phyloP scores from a whole-genome alignment of 2,113 vertebrate species.

The Mobula birostris region DNA sequence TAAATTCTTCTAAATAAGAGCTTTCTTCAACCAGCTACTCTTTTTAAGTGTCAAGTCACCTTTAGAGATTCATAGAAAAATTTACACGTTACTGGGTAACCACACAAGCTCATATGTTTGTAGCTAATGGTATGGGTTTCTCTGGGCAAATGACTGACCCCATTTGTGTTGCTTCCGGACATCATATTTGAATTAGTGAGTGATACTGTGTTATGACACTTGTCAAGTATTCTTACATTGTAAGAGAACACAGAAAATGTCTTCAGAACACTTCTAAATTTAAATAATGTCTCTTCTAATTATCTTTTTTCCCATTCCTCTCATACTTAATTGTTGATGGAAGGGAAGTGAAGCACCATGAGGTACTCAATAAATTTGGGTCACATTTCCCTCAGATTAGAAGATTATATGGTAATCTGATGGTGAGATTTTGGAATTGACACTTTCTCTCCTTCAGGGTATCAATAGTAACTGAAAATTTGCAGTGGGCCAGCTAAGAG shows the following conservation, averaged over 20 bases:
- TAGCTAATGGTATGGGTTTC: neutral
- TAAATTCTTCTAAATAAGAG: neutral
- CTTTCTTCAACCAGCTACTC: neutral
- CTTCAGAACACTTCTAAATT: neutral
- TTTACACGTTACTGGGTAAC: too few relatives aligned
- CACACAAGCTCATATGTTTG: neutral
- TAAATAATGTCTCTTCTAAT: neutral
- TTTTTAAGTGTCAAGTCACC: neutral
- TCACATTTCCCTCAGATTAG: neutral
- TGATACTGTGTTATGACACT: neutral
- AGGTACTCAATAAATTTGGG: neutral
- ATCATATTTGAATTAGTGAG: neutral
- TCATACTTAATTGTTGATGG: neutral
- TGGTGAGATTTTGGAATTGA: neutral
- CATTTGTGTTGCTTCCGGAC: neutral
- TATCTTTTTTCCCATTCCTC: neutral
- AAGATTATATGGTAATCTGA: neutral
- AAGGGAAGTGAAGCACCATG: neutral
- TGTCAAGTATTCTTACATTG: neutral
- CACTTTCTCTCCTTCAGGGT: neutral
- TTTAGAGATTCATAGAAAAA: neutral
- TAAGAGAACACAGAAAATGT: neutral
- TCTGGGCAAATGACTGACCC: neutral
- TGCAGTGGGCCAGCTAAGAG: neutral
- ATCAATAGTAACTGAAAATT: neutral